Evolutionary conservation across 2,888 invertebrate species (phyloP).

Genomic region (Agrochola lychnidis): DNA sequence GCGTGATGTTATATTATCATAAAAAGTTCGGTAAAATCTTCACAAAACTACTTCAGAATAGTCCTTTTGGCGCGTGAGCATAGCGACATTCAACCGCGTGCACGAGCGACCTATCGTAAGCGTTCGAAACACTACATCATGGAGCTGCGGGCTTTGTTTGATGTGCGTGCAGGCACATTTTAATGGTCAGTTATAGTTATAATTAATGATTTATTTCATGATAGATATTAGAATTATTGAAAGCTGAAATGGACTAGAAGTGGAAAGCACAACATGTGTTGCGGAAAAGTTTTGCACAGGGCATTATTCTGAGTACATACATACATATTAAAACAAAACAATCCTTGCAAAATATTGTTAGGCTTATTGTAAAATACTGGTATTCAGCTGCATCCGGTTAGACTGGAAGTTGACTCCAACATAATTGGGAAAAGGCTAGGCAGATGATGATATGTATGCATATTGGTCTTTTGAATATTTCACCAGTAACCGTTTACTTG

Average conservation of each 20-base stretch:
- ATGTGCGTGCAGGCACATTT: constrained; percentile 10
- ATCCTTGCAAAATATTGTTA: no score
- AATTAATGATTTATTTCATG: no score
- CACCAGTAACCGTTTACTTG: not conserved
- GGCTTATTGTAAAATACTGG: no score
- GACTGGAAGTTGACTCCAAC: no score
- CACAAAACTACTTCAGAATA: constrained; percentile 24
- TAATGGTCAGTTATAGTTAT: no score
- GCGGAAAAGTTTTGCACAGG: not conserved
- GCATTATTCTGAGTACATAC: not conserved
- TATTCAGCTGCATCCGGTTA: no score
- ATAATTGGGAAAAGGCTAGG: no score
- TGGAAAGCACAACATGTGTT: not conserved
- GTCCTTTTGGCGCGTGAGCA: constrained; percentile 67
- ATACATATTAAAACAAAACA: no score
- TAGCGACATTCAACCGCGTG: constrained; percentile 72
- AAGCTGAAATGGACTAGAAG: no score
- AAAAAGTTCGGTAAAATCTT: not conserved
- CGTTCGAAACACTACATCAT: constrained; percentile 39
- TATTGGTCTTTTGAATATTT: not conserved
- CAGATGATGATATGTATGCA: no score
- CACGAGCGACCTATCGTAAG: constrained; percentile 69
- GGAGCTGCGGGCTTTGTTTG: constrained; percentile 43
- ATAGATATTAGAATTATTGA: no score
- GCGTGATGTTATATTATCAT: not conserved